These are phyloP conservation scores for Norana najaformis DNA, from an alignment of 2,888 invertebrate genomes.

Conservation along the genomic window DNA sequence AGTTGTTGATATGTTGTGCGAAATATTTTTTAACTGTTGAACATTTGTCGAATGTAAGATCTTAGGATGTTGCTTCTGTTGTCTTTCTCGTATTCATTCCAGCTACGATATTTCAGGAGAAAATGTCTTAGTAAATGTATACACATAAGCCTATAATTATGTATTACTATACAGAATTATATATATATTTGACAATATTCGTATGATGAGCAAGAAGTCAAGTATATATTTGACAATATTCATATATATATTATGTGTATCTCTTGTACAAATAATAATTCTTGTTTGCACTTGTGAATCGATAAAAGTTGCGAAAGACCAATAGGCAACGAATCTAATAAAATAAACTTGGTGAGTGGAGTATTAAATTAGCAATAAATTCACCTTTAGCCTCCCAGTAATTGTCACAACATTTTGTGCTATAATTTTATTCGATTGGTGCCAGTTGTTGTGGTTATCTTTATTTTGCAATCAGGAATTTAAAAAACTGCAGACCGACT, in stretches of 20 bases:
- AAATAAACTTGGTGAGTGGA: neutral
- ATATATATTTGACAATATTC: neutral
- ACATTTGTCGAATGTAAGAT: neutral
- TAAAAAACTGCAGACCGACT: neutral
- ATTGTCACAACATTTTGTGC: no score
- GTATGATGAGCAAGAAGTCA: no score
- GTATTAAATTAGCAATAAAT: no score
- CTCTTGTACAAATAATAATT: neutral
- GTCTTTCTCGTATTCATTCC: neutral
- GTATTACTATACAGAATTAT: neutral
- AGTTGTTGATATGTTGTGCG: neutral
- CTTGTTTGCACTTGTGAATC: neutral
- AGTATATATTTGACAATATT: neutral
- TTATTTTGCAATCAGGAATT: neutral
- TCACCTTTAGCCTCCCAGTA: no score
- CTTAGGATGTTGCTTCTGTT: neutral
- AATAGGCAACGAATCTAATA: neutral
- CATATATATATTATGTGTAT: no score
- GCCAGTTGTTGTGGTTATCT: no score
- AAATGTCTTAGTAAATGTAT: neutral
- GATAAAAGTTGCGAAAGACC: neutral
- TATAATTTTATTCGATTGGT: no score
- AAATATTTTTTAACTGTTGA: neutral
- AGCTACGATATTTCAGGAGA: neutral
- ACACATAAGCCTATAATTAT: neutral